Base-by-base conservation (phyloP, 2,113 vertebrate genomes). In the Ranitomeya variabilis region DNA sequence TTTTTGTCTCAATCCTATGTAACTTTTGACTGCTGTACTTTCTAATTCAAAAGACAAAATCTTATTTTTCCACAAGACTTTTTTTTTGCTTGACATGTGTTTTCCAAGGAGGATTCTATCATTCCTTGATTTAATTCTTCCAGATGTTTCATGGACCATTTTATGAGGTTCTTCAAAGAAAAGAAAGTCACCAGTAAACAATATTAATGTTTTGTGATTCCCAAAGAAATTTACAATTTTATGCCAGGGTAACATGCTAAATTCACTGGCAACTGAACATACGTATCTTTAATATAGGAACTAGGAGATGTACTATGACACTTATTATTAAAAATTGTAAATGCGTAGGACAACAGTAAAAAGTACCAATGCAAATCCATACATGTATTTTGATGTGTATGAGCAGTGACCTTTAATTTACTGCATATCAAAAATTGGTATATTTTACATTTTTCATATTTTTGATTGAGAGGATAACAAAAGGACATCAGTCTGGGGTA, bases 111-210 rank as follows among this genome's bases (percentile, higher is more conserved):
- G 92, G 92, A 93, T 94, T 92, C 91, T 84, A 92, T 90, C 91
- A 92, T 86, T 77, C 90, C 92, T 93, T 93, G 93, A 93, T 93
- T 93, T 92, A 94, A 93, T 92, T 90, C 92, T 92, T 93, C 93
- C 93, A 93, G 93, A 93, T 94, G 92, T 93, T 94, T 92, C 90
- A 92, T 91, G 90, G 90, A 90, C 89, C 85, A 89, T 92, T 90
- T 92, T 92, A 92, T 92, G 87, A 93, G 80, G 7, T 89, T 91
- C 91, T 92, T 93, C 91, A 93, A 93, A 94, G 92, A 89, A 90
- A 26, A n/a, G 90, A 82, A 85, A 91, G 80, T 85, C 90, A 89
- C 69, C 69, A 85, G 26, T 85, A 74, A n/a, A 74, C 69, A 85
- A 85, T 60, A 85, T 85, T 85, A 76, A 85, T 85, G 69, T 74